These are phyloP conservation scores for Glaucomys volans DNA, from an alignment of 2,113 vertebrate genomes.

Conservation along the genomic window DNA sequence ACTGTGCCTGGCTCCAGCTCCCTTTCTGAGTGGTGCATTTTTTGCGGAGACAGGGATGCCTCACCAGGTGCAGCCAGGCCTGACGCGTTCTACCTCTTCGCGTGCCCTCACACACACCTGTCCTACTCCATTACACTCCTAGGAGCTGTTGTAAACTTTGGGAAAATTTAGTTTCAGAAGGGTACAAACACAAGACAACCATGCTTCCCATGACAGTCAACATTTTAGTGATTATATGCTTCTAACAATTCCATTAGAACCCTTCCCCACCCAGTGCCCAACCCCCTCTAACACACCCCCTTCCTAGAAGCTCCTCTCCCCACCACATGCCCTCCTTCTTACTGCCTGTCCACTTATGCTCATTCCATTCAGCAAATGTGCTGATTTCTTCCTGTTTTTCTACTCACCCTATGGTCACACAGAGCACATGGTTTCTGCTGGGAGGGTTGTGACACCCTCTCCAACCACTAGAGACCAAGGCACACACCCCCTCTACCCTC, in stretches of 20 bases:
- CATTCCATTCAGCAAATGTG: not conserved
- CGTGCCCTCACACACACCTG: not conserved
- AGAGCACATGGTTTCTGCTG: not conserved
- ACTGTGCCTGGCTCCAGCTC: not conserved
- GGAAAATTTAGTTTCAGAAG: not conserved
- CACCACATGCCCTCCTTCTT: too few relatives aligned
- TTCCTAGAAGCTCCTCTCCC: not conserved
- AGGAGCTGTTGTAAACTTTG: not conserved
- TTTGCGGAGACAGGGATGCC: not conserved
- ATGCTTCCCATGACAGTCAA: not conserved
- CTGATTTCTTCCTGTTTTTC: not conserved
- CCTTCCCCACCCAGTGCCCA: not conserved
- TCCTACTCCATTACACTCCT: not conserved
- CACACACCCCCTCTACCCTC: not conserved
- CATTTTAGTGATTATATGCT: not conserved
- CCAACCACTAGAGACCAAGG: not conserved
- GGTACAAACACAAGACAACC: not conserved
- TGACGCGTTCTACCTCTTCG: not conserved
- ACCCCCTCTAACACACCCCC: too few relatives aligned
- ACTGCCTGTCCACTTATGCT: not conserved
- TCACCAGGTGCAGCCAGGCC: not conserved
- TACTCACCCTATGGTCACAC: not conserved
- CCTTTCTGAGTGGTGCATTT: not conserved
- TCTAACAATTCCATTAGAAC: not conserved
- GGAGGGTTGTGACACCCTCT: too few relatives aligned